Base-by-base conservation (phyloP, 2,797 vertebrate genomes). In the Todus mexicanus region DNA sequence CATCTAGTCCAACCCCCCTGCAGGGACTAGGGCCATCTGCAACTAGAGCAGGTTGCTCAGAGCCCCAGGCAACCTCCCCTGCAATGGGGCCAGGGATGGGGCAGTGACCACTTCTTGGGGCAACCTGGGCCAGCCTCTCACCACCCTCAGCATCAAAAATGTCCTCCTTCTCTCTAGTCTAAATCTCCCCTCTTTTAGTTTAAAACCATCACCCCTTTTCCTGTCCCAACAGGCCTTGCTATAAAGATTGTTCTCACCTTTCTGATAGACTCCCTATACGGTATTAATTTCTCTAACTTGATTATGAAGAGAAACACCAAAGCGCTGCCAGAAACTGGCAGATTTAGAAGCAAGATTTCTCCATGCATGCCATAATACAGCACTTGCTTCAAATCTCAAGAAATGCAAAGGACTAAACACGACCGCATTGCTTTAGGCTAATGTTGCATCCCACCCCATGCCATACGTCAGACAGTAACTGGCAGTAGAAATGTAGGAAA, bases 401-500 rank as follows among this genome's bases (percentile, higher is more conserved):
- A 80, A 89, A 42, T 15, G 15, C 16, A 77, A 80, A 84, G 47
- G 23, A 9, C 12, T 65, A 71, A 80, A 74, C 33, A 27, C 11
- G 53, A n/a, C 12, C 2, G 0, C 26, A 7, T 43, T 50, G 57
- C 45, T 84, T 90, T 65, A 69, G 85, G 35, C 83, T 74, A 61
- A 50, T 0, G 0, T 27, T 21, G 31, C n/a, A 33, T 15, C 60
- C 61, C 57, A 27, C 16, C 12, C 27, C 2, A 0, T 38, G 33
- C 26, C 27, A 11, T 68, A 25, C 5, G 5, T 91, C 42, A 51
- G 51, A 59, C n/a, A 43, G 53, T 22, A 45, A 60, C 20, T 84
- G 82, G 33, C 40, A 53, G 26, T 13, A 45, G 54, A 57, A 87
- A 64, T n/a, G 42, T 15, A 53, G 26, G 42, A 51, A 70, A 21